A percentile compares a stretch with the other conserved stretches of the same genome.
Conservation (phyloP, 2,797 vertebrate genomes). For the Crocidura indochinensis region DNA sequence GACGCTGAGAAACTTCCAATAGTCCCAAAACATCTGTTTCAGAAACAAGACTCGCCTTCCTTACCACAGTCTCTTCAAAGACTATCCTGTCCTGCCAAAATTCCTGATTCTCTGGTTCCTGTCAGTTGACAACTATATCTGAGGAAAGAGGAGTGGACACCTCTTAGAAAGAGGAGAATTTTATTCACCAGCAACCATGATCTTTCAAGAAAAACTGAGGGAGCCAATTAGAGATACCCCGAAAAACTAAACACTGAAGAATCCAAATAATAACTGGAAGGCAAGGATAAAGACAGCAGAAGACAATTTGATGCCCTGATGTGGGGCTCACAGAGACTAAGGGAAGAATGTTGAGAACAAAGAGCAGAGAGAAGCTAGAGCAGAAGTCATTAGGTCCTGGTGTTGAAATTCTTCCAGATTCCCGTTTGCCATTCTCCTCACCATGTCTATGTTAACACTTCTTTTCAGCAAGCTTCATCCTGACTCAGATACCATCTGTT, state of each 20-base stretch:
- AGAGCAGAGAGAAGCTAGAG: background rate
- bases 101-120: background rate
- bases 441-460: background rate
- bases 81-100: background rate
- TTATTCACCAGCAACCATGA: background rate
- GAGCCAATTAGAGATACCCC: background rate
- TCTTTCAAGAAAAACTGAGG: background rate
- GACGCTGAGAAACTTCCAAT: slow-evolving; percentile 23
- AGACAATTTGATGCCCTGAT: background rate
- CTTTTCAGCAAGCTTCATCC: slow-evolving; percentile 21
- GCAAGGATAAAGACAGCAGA: background rate
- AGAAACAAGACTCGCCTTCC: background rate
- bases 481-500: slow-evolving; percentile 77
- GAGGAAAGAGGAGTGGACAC: background rate
- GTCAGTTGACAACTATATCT: background rate
- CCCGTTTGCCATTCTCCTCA: background rate
- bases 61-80: slow-evolving; percentile 12
- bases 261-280: background rate
- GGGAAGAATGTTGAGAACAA: slow-evolving; percentile 13
- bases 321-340: background rate
- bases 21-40: slow-evolving; percentile 66
- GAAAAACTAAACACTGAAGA: background rate
- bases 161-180: background rate
- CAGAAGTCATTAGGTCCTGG: background rate
- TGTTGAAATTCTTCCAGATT: background rate